Conservation (phyloP, 2,888 invertebrate species). For the Pachydiplax longipennis region DNA sequence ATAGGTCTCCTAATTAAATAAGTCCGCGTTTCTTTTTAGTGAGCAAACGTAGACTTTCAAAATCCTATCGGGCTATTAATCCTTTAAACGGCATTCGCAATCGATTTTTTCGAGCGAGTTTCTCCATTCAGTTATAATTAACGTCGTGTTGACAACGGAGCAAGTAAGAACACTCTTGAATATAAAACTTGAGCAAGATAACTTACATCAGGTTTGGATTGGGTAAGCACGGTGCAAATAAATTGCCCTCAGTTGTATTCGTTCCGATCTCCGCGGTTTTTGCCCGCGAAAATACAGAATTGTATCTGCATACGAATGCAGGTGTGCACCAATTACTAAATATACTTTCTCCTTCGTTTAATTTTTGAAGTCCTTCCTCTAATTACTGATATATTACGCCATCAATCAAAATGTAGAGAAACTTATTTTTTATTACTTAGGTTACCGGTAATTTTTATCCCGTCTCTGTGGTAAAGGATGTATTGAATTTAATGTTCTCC, state of each 20-base stretch:
- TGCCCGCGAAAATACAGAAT: too few relatives aligned
- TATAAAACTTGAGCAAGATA: background rate
- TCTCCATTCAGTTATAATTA: background rate
- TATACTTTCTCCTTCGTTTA: too few relatives aligned
- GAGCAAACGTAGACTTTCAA: background rate
- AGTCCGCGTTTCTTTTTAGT: background rate
- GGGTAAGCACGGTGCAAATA: background rate
- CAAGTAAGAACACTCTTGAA: background rate
- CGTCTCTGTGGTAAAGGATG: too few relatives aligned
- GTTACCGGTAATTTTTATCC: too few relatives aligned
- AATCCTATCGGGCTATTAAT: background rate
- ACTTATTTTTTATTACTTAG: too few relatives aligned
- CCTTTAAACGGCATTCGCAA: background rate
- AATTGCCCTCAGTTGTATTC: background rate
- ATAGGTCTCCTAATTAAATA: background rate
- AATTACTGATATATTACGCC: too few relatives aligned
- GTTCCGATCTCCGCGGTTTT: background rate
- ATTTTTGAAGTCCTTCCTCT: too few relatives aligned
- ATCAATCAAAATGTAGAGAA: too few relatives aligned
- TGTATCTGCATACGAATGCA: too few relatives aligned
- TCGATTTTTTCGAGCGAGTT: background rate
- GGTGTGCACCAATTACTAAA: too few relatives aligned
- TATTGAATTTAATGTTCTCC: background rate
- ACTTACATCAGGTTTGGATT: background rate
- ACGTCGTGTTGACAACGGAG: background rate